Conservation (phyloP, 2,888 invertebrate species). For the Thysanoteuthis rhombus region DNA sequence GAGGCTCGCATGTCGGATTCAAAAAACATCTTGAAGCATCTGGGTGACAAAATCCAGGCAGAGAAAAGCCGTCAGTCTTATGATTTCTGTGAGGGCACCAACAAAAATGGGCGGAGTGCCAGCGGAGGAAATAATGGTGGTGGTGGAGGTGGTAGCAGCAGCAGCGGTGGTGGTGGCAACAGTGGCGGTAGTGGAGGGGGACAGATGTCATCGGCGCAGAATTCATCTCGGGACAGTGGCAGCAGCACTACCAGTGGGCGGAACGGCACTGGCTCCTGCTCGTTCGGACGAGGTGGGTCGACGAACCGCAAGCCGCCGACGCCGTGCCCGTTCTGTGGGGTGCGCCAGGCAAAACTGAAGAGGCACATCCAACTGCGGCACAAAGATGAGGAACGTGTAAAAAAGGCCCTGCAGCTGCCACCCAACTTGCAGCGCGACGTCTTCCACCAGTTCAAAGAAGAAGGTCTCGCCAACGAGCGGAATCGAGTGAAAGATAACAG, state of each 20-base stretch:
- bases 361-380: constrained; percentile 24
- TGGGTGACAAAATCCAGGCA: neutral
- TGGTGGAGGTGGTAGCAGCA: neutral
- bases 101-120: neutral
- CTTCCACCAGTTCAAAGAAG: constrained; percentile 26
- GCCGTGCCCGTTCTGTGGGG: constrained; percentile 28
- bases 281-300: constrained; percentile 17
- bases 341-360: constrained; percentile 21
- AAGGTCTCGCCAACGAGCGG: constrained; percentile 14
- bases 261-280: neutral
- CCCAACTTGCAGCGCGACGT: constrained; percentile 13
- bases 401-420: constrained; percentile 22
- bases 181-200: neutral
- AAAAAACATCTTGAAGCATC: neutral
- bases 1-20: neutral
- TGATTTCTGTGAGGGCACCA: neutral
- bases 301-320: constrained; percentile 24
- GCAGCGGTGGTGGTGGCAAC: neutral
- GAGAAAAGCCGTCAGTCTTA: neutral
- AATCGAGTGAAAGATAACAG: neutral
- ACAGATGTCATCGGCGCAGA: neutral
- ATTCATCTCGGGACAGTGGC: neutral
- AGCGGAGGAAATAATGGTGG: neutral
- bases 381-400: constrained; percentile 27
- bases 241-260: constrained; percentile 19